phyloP scores from a whole-genome alignment of 2,888 invertebrate species.

The Athalia circularis region DNA sequence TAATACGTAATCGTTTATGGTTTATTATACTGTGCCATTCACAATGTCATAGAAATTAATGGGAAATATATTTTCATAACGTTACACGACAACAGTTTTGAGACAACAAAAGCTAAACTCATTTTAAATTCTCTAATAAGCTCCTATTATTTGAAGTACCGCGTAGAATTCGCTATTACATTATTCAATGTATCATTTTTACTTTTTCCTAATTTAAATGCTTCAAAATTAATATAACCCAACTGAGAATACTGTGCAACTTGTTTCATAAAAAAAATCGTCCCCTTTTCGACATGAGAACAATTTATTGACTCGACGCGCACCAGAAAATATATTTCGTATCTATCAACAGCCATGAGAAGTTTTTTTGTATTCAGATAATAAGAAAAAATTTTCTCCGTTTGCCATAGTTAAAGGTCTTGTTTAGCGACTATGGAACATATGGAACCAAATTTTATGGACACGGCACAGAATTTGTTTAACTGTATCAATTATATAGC shows the following conservation, averaged over 20 bases:
- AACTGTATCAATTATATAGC: too few species aligned
- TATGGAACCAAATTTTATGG: neutral
- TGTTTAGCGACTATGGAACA: neutral
- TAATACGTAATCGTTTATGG: slow-evolving; percentile 35
- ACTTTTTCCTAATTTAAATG: slow-evolving; percentile 45
- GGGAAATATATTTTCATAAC: slow-evolving; percentile 13
- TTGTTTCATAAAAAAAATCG: neutral
- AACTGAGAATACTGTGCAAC: slow-evolving; percentile 38
- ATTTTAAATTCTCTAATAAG: slow-evolving; percentile 47
- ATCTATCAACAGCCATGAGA: too few species aligned
- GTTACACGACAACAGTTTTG: slow-evolving; percentile 13
- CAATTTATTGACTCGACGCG: too few species aligned
- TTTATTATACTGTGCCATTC: slow-evolving; percentile 40
- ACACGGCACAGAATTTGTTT: too few species aligned
- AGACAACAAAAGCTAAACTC: slow-evolving; percentile 21
- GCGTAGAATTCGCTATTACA: slow-evolving; percentile 51
- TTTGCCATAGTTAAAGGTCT: neutral
- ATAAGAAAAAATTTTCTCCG: too few species aligned
- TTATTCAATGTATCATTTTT: slow-evolving; percentile 51
- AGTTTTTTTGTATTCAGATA: too few species aligned
- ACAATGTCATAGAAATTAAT: slow-evolving; percentile 32
- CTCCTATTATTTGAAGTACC: slow-evolving; percentile 53
- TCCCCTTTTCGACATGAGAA: neutral
- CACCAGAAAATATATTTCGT: too few species aligned
- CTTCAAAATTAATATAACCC: slow-evolving; percentile 34